Evolutionary conservation across 2,113 vertebrate genomes (phyloP).

Genomic region (Aegypius monachus): DNA sequence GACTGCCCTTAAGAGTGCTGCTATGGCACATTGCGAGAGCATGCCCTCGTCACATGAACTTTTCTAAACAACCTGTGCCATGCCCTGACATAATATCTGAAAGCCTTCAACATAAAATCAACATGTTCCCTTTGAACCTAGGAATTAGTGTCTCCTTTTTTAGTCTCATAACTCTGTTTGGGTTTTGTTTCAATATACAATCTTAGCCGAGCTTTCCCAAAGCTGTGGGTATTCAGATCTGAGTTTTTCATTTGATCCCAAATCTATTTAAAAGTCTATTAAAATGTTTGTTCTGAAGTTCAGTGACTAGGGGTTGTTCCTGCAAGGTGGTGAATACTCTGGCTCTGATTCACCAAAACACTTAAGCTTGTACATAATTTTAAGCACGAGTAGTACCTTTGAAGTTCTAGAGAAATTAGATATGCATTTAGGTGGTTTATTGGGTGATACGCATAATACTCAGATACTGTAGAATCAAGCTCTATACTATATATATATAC

Average conservation of each 20-base stretch:
- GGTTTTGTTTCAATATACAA: not conserved
- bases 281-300: not conserved
- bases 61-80: not conserved
- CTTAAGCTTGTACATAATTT: not conserved
- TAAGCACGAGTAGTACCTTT: not conserved
- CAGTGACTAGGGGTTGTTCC: not conserved
- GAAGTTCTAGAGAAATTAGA: not conserved
- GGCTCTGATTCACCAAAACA: not conserved
- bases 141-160: not conserved
- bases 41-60: not conserved
- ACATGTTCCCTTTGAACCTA: not conserved
- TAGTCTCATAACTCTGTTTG: not conserved
- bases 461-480: not conserved
- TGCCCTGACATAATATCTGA: not conserved
- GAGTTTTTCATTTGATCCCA: not conserved
- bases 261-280: not conserved
- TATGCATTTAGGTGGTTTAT: not conserved
- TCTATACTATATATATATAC: not conserved
- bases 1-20: rapidly evolving
- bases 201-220: not conserved
- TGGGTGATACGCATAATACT: not conserved
- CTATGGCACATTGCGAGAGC: not conserved
- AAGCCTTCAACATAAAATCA: not conserved
- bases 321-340: not conserved
- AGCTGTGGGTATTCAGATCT: not conserved